phyloP scores from a whole-genome alignment of 2,113 vertebrate species.

The Ictalurus furcatus region DNA sequence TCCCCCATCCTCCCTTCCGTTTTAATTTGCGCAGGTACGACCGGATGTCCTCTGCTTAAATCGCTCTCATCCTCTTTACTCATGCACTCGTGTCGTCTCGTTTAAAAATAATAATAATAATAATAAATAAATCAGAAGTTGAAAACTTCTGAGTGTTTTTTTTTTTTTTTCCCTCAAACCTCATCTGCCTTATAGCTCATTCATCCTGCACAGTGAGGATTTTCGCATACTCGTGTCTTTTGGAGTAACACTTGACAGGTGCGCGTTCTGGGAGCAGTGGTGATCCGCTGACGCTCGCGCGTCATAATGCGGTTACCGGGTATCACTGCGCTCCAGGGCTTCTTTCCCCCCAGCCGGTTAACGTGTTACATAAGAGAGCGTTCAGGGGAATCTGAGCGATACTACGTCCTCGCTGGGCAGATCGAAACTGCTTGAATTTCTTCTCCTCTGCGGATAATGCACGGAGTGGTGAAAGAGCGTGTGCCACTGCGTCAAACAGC shows the following conservation, averaged over 20 bases:
- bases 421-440: constrained; percentile 44
- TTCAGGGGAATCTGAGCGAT: constrained; percentile 55
- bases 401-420: constrained; percentile 38
- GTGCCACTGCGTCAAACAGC: constrained; percentile 41
- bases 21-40: neutral
- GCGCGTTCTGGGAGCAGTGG: neutral
- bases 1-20: neutral
- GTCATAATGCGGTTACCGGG: constrained; percentile 81
- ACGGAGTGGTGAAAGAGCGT: neutral
- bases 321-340: constrained; percentile 68
- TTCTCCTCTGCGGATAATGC: neutral
- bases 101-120: neutral
- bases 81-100: neutral
- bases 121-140: neutral
- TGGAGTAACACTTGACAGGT: neutral
- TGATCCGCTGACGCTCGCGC: constrained; percentile 63
- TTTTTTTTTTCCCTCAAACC: neutral
- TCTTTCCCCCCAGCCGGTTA: constrained; percentile 58
- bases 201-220: neutral
- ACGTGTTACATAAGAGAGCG: constrained; percentile 72
- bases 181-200: neutral
- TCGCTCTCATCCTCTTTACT: neutral
- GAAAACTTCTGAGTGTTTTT: neutral
- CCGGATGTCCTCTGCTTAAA: neutral
- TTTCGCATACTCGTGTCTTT: neutral